phyloP scores from a whole-genome alignment of 2,113 vertebrate species.

The Neomonachus schauinslandi region DNA sequence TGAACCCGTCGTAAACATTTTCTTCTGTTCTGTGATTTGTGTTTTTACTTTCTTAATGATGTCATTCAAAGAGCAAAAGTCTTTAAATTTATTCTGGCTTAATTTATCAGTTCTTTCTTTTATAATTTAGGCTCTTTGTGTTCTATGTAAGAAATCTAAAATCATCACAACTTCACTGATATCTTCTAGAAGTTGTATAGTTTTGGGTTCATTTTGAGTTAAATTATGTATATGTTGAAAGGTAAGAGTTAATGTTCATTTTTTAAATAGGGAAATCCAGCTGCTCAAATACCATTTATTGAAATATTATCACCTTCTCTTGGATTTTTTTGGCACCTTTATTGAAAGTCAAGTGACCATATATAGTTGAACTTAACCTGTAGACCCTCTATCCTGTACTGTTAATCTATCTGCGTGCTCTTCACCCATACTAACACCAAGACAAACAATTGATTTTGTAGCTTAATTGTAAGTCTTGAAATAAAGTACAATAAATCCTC shows the following conservation, averaged over 20 bases:
- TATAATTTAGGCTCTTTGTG: neutral
- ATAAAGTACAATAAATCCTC: neutral
- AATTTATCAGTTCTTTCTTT: neutral
- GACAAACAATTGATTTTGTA: neutral
- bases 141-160: neutral
- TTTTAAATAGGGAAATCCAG: neutral
- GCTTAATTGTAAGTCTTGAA: neutral
- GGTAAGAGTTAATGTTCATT: neutral
- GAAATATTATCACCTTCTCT: neutral
- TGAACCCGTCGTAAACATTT: fast-evolving
- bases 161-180: neutral
- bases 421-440: neutral
- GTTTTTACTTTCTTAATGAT: neutral
- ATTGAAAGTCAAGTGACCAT: neutral
- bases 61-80: neutral
- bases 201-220: neutral
- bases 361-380: fast-evolving
- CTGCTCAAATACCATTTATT: neutral
- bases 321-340: neutral
- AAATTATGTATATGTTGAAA: neutral
- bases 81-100: neutral
- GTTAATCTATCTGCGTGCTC: neutral
- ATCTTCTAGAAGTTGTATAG: neutral
- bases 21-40: neutral
- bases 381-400: too few species aligned